These are phyloP conservation scores for Pharmacophagus antenor DNA, from an alignment of 2,888 invertebrate species.

Conservation along the genomic window DNA sequence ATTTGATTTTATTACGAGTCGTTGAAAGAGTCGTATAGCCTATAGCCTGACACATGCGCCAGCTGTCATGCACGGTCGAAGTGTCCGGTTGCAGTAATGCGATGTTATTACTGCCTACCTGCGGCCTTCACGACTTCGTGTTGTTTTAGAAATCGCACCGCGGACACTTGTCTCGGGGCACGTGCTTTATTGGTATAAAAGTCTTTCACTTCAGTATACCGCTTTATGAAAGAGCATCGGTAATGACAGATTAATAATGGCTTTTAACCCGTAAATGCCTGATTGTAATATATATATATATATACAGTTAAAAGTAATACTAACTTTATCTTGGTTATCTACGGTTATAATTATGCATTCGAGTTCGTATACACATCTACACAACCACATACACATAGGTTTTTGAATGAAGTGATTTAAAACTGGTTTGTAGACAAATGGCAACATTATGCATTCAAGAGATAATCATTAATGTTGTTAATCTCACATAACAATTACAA, in stretches of 20 bases:
- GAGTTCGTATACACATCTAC: too few relatives aligned
- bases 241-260: not conserved
- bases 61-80: slow-evolving; percentile 35
- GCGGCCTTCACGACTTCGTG: slow-evolving; percentile 76
- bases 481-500: too few relatives aligned
- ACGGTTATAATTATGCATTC: too few relatives aligned
- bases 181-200: slow-evolving; percentile 61
- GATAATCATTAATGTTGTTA: too few relatives aligned
- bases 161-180: slow-evolving; percentile 59
- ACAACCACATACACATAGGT: too few relatives aligned
- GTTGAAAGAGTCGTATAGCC: not conserved
- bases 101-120: slow-evolving; percentile 66
- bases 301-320: too few relatives aligned
- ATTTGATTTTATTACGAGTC: not conserved
- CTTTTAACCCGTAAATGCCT: too few relatives aligned
- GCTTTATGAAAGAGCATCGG: not conserved
- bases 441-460: too few relatives aligned
- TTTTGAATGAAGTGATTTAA: too few relatives aligned
- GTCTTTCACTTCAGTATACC: slow-evolving; percentile 22
- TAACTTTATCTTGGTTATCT: too few relatives aligned
- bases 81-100: slow-evolving; percentile 69
- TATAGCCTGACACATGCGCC: slow-evolving; percentile 27
- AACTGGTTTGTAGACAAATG: too few relatives aligned
- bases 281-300: too few relatives aligned
- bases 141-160: slow-evolving; percentile 67